Conservation (phyloP, 2,113 vertebrate species). For the Lophotis ruficrista region DNA sequence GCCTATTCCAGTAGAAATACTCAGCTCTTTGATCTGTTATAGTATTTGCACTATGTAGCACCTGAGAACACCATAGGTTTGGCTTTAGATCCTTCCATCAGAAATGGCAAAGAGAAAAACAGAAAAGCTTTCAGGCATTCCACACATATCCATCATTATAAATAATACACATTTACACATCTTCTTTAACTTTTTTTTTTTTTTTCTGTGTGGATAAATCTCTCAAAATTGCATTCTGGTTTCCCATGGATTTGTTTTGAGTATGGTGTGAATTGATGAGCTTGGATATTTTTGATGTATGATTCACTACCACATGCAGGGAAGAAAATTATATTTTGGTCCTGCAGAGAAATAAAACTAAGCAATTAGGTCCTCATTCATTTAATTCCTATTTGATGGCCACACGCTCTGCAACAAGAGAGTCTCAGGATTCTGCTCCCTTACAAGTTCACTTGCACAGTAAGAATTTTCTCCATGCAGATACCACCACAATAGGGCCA, state of each 20-base stretch:
- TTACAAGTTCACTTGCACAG: background rate
- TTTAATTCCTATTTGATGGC: conserved; percentile 14
- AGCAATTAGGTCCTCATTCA: conserved; percentile 32
- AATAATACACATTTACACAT: background rate
- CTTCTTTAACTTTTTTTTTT: background rate
- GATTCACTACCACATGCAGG: conserved; percentile 66
- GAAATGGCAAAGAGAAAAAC: background rate
- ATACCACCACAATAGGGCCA: background rate
- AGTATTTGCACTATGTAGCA: background rate
- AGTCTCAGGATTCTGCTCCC: background rate
- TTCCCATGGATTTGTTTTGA: conserved; percentile 55
- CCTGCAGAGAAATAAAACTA: conserved; percentile 49
- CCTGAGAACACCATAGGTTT: background rate
- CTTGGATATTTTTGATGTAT: conserved; percentile 67
- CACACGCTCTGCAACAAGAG: background rate
- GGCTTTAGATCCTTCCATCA: background rate
- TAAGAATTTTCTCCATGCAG: background rate
- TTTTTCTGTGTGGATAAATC: background rate
- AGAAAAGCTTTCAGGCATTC: background rate
- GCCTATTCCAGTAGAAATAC: background rate
- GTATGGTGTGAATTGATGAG: conserved; percentile 43
- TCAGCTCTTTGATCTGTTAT: background rate
- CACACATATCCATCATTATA: background rate
- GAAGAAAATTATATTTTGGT: conserved; percentile 65
- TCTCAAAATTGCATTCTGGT: conserved; percentile 9